A percentile compares a stretch with the other conserved stretches of the same genome.
Evolutionary conservation across 2,797 vertebrate species (phyloP).

Genomic region (Gambusia yucatana): DNA sequence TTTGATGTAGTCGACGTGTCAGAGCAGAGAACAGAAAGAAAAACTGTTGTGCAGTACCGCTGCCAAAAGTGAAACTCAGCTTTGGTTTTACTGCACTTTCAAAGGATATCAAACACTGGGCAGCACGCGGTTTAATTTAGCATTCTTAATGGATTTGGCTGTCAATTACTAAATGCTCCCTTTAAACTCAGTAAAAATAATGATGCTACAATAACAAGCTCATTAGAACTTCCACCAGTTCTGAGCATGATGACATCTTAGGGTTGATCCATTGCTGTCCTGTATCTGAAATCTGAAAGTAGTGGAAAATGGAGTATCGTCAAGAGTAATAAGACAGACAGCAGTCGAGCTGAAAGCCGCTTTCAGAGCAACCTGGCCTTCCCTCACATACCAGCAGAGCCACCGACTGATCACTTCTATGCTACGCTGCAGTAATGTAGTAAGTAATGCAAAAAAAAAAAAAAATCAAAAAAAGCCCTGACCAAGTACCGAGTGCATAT

Average conservation of each 20-base stretch:
- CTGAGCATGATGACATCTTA: neutral
- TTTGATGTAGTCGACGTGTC: slow-evolving; percentile 6
- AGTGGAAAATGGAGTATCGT: neutral
- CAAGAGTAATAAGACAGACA: neutral
- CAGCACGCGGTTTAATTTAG: neutral
- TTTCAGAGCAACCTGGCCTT: neutral
- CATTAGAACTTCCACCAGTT: neutral
- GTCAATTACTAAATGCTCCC: slow-evolving; percentile 18
- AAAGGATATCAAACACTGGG: neutral
- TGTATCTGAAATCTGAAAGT: neutral
- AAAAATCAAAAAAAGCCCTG: neutral
- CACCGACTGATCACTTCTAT: neutral
- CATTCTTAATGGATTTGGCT: slow-evolving; percentile 5
- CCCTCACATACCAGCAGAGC: neutral
- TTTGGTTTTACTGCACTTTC: slow-evolving; percentile 18
- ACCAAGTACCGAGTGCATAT: neutral
- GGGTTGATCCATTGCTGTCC: neutral
- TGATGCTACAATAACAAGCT: neutral
- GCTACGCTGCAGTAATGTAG: neutral
- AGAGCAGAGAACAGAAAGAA: slow-evolving; percentile 1
- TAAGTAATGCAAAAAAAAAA: neutral
- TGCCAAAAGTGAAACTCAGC: slow-evolving; percentile 2
- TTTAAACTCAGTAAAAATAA: slow-evolving; percentile 8
- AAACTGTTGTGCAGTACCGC: neutral
- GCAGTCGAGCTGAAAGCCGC: neutral